phyloP scores from a whole-genome alignment of 2,888 invertebrate species.

The Amaurobius ferox region DNA sequence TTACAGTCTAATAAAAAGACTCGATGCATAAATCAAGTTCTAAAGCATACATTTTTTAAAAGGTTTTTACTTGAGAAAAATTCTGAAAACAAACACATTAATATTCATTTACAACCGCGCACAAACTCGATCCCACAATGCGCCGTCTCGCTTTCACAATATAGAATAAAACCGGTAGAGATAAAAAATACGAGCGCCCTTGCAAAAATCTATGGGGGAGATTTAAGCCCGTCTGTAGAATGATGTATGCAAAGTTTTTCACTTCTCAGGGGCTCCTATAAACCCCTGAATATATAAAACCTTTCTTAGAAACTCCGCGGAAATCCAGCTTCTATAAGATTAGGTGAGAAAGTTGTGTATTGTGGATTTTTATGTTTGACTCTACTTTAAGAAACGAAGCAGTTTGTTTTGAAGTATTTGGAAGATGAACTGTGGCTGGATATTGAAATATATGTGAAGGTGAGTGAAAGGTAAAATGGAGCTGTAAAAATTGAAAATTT shows the following conservation, averaged over 20 bases:
- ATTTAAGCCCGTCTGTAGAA: not conserved
- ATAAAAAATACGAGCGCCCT: not conserved
- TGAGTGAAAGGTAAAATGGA: too few species aligned
- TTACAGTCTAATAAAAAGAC: too few species aligned
- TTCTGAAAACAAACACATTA: not conserved
- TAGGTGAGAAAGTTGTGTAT: not conserved
- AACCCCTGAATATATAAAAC: not conserved
- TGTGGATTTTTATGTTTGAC: not conserved
- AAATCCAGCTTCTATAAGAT: not conserved
- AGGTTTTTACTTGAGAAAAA: too few species aligned
- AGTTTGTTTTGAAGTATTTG: not conserved
- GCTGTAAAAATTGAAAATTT: too few species aligned
- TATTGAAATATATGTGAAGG: not conserved
- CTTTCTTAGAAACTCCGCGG: not conserved
- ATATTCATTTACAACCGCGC: conserved; percentile 4
- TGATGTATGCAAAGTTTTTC: conserved; percentile 10
- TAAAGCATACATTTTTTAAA: too few species aligned
- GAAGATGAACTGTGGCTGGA: not conserved
- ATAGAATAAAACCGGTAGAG: not conserved
- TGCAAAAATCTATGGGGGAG: not conserved
- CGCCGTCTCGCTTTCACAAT: not conserved
- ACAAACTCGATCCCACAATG: not conserved
- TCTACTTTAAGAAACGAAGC: not conserved
- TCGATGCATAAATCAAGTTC: too few species aligned
- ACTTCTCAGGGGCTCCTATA: not conserved